phyloP scores from a whole-genome alignment of 1,140 invertebrate species.

The Zaprionus lachaisei region DNA sequence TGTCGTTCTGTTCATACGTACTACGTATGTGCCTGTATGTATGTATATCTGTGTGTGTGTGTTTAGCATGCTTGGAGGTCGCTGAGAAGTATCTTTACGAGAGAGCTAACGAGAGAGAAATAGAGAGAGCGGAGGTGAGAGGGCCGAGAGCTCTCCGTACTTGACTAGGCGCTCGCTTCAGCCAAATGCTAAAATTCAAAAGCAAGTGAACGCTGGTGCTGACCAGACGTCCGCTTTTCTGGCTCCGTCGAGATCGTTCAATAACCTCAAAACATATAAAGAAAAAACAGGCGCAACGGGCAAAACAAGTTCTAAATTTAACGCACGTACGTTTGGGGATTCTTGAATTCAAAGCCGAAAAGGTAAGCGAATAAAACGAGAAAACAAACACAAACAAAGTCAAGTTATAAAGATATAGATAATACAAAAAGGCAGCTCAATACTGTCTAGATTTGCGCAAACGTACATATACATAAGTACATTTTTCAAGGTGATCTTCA shows the following conservation, averaged over 20 bases:
- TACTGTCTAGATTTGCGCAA: constrained; percentile 6
- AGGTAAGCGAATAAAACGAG: constrained; percentile 62
- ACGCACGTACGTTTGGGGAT: constrained; percentile 66
- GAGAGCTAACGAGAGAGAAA: constrained; percentile 18
- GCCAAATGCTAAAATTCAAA: constrained; percentile 60
- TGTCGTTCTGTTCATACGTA: background rate
- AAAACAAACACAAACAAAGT: constrained; percentile 24
- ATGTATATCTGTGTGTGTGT: constrained; percentile 15
- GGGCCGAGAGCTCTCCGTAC: constrained; percentile 2
- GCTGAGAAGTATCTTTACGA: constrained; percentile 13
- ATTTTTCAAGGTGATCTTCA: constrained; percentile 65
- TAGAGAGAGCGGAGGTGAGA: background rate
- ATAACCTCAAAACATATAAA: constrained; percentile 27
- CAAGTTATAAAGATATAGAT: constrained; percentile 32
- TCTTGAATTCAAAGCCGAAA: constrained; percentile 67
- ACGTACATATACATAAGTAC: constrained; percentile 4
- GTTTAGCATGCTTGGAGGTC: constrained; percentile 46
- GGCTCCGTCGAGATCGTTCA: constrained; percentile 62
- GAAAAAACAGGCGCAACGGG: constrained; percentile 48
- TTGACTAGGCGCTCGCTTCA: constrained; percentile 15
- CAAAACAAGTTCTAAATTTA: constrained; percentile 82
- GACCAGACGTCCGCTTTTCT: constrained; percentile 64
- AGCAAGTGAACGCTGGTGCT: constrained; percentile 72
- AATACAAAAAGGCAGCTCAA: constrained; percentile 15
- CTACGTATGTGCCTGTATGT: background rate